Percentiles rank a stretch among this genome's conserved stretches.
Conservation (phyloP, 2,888 invertebrate genomes). For the Malthinus seriepunctatus region DNA sequence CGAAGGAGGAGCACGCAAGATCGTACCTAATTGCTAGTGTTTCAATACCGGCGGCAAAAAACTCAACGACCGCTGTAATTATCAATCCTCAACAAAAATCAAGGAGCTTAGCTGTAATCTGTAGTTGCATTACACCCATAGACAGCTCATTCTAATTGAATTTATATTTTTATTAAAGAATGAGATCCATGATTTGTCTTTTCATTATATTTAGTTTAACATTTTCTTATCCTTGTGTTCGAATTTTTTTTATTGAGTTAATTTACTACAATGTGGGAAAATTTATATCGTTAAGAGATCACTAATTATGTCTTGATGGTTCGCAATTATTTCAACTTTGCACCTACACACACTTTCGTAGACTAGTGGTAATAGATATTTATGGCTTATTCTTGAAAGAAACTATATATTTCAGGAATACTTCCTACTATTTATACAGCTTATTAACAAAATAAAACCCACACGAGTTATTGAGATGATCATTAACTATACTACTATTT, state of each 20-base stretch:
- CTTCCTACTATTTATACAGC: too few relatives aligned
- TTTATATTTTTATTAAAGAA: neutral
- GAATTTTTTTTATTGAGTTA: slow-evolving; percentile 2
- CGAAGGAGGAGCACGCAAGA: slow-evolving; percentile 28
- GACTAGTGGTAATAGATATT: too few relatives aligned
- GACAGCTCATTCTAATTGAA: neutral
- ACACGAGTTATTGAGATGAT: too few relatives aligned
- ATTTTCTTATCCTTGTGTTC: neutral
- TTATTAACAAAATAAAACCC: too few relatives aligned
- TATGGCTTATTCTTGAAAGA: too few relatives aligned
- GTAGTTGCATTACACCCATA: slow-evolving; percentile 8
- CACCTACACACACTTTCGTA: neutral
- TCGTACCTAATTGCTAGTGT: slow-evolving; percentile 38
- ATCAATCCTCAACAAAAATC: slow-evolving; percentile 32
- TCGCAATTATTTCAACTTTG: slow-evolving; percentile 5
- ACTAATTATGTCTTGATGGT: neutral
- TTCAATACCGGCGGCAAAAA: slow-evolving; percentile 41
- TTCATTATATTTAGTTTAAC: neutral
- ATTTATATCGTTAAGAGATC: neutral
- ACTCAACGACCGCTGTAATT: slow-evolving; percentile 35
- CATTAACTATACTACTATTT: too few relatives aligned
- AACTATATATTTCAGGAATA: too few relatives aligned
- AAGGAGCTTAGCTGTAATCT: slow-evolving; percentile 14
- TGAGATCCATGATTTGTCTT: neutral
- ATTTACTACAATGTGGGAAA: neutral